Percentiles rank a stretch among this genome's conserved stretches.
phyloP scores from a whole-genome alignment of 2,797 vertebrate species.

The Phoebastria nigripes region DNA sequence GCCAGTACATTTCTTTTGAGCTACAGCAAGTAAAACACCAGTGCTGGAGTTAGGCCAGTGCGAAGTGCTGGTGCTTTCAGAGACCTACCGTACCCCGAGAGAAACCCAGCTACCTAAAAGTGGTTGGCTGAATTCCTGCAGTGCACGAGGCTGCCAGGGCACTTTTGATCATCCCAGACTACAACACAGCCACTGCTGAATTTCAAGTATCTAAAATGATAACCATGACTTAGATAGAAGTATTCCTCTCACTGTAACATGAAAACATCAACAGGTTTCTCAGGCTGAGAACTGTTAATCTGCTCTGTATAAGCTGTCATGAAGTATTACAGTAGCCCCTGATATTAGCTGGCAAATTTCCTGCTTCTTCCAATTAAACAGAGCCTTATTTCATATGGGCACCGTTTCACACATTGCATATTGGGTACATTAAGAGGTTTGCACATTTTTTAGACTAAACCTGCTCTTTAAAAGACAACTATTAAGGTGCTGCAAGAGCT shows the following conservation, averaged over 20 bases:
- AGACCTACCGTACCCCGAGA: not conserved
- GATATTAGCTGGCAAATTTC: not conserved
- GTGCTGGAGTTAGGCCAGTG: not conserved
- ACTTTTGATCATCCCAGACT: not conserved
- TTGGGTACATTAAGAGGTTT: not conserved
- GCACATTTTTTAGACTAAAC: not conserved
- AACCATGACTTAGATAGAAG: not conserved
- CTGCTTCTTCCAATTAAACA: conserved; percentile 20
- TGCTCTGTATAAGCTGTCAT: not conserved
- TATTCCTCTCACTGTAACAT: not conserved
- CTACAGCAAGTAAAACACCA: not conserved
- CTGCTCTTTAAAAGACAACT: not conserved
- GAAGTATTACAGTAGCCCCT: not conserved
- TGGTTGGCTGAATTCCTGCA: not conserved
- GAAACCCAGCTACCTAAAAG: not conserved
- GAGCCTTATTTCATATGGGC: not conserved
- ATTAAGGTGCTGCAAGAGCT: not conserved
- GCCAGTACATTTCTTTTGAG: not conserved
- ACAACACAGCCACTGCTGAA: not conserved
- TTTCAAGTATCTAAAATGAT: not conserved
- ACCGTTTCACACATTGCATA: not conserved
- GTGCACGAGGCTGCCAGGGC: not conserved
- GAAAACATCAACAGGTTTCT: conserved; percentile 17
- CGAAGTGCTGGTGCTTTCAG: not conserved
- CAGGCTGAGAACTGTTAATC: not conserved